These are phyloP conservation scores for Boulengeromyrus knoepffleri DNA, from an alignment of 2,113 vertebrate genomes.

Conservation along the genomic window DNA sequence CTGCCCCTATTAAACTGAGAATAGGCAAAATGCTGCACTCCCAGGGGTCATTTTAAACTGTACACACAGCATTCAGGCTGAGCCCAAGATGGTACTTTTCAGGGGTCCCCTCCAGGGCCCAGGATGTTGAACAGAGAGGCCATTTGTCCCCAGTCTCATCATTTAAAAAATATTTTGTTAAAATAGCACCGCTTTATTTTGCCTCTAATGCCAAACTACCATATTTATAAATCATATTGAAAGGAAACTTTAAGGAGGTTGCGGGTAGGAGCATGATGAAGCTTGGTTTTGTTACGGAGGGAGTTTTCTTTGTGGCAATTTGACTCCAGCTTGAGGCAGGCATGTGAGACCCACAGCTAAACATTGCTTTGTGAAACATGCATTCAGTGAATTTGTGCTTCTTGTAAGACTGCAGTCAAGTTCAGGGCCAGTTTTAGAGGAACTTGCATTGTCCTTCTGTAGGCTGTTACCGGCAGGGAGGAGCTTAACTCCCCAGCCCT, in stretches of 20 bases:
- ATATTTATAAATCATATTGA: background rate
- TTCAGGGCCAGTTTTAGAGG: background rate
- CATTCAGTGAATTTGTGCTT: background rate
- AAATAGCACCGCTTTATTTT: background rate
- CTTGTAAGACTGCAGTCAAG: background rate
- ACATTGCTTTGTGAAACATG: background rate
- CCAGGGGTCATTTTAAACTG: background rate
- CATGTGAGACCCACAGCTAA: background rate
- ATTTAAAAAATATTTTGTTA: background rate
- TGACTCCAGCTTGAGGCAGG: background rate
- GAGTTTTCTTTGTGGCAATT: background rate
- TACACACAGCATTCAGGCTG: background rate
- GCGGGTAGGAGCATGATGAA: background rate
- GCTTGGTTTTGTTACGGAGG: background rate
- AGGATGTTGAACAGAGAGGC: background rate
- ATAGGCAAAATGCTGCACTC: background rate
- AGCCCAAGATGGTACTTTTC: background rate
- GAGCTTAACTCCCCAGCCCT: background rate
- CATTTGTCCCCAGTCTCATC: background rate
- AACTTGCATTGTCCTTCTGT: background rate
- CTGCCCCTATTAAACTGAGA: slow-evolving; percentile 1
- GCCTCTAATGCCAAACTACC: background rate
- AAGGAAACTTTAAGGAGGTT: background rate
- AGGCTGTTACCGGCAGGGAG: background rate
- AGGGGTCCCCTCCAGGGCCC: background rate